These are phyloP conservation scores for Macrotus californicus DNA, from an alignment of 2,113 vertebrate genomes.

Conservation along the genomic window DNA sequence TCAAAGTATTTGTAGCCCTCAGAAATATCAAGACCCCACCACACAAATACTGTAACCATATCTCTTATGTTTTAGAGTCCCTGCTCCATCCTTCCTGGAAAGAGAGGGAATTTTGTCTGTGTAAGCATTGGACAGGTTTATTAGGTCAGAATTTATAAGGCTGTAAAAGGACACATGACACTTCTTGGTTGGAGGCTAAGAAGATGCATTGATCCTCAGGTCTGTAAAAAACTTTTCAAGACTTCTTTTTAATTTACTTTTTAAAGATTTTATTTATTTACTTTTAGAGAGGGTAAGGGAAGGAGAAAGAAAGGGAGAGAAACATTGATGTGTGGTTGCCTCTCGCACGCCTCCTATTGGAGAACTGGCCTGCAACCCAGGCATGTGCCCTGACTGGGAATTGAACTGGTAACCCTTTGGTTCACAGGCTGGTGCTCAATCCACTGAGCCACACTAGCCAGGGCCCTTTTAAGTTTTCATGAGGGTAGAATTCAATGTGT, in stretches of 20 bases:
- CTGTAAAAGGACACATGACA: neutral
- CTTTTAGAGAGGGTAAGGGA: no score
- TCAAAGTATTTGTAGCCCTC: neutral
- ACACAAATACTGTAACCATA: neutral
- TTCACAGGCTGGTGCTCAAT: no score
- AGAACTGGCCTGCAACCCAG: no score
- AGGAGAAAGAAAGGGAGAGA: no score
- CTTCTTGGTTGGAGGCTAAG: neutral
- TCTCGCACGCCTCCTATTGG: no score
- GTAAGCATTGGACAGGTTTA: neutral
- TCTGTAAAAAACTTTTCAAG: constrained; percentile 9
- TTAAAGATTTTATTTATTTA: no score
- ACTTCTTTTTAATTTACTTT: neutral
- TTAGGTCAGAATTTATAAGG: constrained; percentile 11
- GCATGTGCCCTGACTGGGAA: no score
- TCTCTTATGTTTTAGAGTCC: neutral
- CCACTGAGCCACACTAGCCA: no score
- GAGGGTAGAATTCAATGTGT: neutral
- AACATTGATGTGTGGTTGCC: no score
- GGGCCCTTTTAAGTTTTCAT: no score
- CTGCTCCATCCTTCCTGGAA: neutral
- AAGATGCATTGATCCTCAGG: neutral
- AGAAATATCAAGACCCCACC: neutral
- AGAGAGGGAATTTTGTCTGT: neutral
- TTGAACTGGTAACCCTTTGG: no score